These are phyloP conservation scores for Calameuta idolon DNA, from an alignment of 2,888 invertebrate species.

Conservation along the genomic window DNA sequence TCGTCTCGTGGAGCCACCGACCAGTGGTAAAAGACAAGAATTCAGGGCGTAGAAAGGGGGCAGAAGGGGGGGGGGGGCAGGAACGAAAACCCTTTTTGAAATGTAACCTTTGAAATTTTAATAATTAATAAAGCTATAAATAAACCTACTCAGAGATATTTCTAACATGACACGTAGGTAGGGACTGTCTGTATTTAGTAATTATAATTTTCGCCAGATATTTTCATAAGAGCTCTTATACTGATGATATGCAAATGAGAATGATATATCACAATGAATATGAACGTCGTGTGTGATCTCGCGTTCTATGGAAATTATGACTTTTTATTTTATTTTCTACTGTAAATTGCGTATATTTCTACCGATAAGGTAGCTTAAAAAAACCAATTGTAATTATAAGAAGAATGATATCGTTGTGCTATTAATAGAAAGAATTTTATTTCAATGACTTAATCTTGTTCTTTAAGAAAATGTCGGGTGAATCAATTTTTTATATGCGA, in stretches of 20 bases:
- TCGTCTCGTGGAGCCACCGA: background rate
- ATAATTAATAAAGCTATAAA: too few species aligned
- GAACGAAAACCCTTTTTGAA: too few species aligned
- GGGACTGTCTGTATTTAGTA: too few species aligned
- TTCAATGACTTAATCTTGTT: background rate
- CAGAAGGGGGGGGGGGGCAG: too few species aligned
- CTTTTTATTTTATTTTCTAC: background rate
- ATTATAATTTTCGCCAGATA: too few species aligned
- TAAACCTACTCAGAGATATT: too few species aligned
- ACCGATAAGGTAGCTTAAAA: background rate
- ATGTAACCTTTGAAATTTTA: too few species aligned
- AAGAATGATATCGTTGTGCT: background rate
- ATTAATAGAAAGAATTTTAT: background rate
- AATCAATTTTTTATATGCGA: background rate
- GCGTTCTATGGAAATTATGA: background rate
- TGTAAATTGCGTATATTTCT: background rate
- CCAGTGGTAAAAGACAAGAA: background rate
- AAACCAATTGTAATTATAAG: background rate
- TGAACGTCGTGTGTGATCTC: background rate
- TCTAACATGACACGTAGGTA: too few species aligned
- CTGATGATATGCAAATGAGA: too few species aligned
- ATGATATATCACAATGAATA: too few species aligned
- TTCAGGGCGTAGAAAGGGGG: background rate
- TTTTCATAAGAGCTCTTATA: too few species aligned
- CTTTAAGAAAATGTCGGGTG: background rate